Conservation (phyloP, 2,888 invertebrate species). For the Chydorus sphaericus region DNA sequence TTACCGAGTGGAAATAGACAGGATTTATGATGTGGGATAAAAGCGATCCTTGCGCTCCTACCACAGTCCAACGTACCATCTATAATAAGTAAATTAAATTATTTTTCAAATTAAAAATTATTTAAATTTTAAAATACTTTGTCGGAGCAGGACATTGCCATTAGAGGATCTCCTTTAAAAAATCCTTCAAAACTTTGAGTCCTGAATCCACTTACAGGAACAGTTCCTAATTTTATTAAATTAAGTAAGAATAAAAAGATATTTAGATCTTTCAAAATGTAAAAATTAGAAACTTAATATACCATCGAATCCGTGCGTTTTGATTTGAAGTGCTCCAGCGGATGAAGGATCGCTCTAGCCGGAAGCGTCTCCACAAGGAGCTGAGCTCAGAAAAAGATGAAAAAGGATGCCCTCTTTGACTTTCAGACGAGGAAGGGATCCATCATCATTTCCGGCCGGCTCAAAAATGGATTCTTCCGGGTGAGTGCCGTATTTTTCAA, state of each 20-base stretch:
- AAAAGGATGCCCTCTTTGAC: constrained; percentile 36
- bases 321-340: too few relatives aligned
- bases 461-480: constrained; percentile 32
- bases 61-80: constrained; percentile 86
- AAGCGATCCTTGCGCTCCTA: constrained; percentile 83
- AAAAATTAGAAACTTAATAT: too few relatives aligned
- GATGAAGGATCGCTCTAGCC: too few relatives aligned
- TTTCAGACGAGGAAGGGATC: background rate
- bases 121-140: too few relatives aligned
- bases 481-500: constrained; percentile 43
- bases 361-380: constrained; percentile 90
- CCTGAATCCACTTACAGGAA: too few relatives aligned
- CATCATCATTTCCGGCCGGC: constrained; percentile 34
- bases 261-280: too few relatives aligned
- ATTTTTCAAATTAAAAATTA: too few relatives aligned
- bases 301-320: too few relatives aligned
- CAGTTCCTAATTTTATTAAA: too few relatives aligned
- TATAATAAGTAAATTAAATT: too few relatives aligned
- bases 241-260: too few relatives aligned
- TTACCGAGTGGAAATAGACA: constrained; percentile 46
- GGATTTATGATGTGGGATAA: constrained; percentile 75
- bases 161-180: constrained; percentile 76
- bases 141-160: constrained; percentile 96
- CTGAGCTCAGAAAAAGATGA: constrained; percentile 92
- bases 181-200: too few relatives aligned